phyloP scores from a whole-genome alignment of 2,888 invertebrate genomes.

The Orthosia gothica region DNA sequence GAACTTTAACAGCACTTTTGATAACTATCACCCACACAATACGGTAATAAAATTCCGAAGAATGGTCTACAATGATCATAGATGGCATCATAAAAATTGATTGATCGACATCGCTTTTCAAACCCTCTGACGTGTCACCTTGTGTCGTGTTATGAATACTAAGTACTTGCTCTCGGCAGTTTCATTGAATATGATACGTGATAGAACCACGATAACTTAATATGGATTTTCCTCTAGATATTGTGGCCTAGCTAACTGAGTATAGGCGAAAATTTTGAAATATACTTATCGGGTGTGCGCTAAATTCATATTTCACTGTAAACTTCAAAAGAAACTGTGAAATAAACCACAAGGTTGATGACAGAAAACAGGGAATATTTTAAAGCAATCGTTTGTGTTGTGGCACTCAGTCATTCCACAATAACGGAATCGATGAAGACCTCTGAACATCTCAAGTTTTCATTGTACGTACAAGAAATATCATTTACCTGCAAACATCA shows the following conservation, averaged over 20 bases:
- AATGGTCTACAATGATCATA: slow-evolving; percentile 10
- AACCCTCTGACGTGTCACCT: slow-evolving; percentile 29
- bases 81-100: slow-evolving; percentile 26
- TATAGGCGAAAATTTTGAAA: neutral
- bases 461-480: neutral
- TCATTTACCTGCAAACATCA: neutral
- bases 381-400: neutral
- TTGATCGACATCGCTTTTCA: slow-evolving; percentile 18
- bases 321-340: too few species aligned
- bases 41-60: slow-evolving; percentile 23
- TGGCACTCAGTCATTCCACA: neutral
- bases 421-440: neutral
- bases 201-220: neutral
- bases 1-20: neutral
- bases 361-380: neutral
- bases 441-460: neutral
- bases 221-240: slow-evolving; percentile 1
- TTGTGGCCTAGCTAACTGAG: neutral
- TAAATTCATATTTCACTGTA: too few species aligned
- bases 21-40: slow-evolving; percentile 6
- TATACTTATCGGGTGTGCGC: neutral
- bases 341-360: neutral
- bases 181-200: slow-evolving; percentile 45
- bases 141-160: slow-evolving; percentile 33
- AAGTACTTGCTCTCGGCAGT: slow-evolving; percentile 15